Conservation (phyloP, 2,113 vertebrate genomes). For the Hyperopisus bebe region DNA sequence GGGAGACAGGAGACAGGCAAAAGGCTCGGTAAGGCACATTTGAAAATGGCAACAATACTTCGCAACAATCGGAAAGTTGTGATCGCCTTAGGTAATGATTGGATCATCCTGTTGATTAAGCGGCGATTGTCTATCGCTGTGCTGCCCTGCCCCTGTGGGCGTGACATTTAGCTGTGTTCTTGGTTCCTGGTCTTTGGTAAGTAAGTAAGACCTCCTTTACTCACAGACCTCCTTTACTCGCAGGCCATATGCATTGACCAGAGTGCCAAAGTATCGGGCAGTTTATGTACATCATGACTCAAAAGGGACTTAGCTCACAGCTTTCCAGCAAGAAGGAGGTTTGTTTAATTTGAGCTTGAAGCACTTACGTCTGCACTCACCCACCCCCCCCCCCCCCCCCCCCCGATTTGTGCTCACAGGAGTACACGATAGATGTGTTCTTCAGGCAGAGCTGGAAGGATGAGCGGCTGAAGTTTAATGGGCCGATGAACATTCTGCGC, state of each 20-base stretch:
- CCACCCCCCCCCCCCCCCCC: background rate
- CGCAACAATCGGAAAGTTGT: too few relatives aligned
- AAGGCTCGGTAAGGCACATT: too few relatives aligned
- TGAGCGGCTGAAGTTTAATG: constrained; percentile 87
- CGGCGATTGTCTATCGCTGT: too few relatives aligned
- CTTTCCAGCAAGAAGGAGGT: background rate
- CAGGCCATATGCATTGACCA: background rate
- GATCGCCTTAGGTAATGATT: too few relatives aligned
- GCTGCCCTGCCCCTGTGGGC: too few relatives aligned
- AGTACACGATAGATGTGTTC: constrained; percentile 98
- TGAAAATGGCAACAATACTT: too few relatives aligned
- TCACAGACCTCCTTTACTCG: background rate
- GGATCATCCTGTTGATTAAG: too few relatives aligned
- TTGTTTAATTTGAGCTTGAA: background rate
- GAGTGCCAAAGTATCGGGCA: background rate
- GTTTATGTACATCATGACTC: background rate
- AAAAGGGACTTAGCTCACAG: background rate
- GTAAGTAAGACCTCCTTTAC: too few relatives aligned
- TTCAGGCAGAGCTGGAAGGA: constrained; percentile 98
- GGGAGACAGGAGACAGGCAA: too few relatives aligned
- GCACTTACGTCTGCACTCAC: background rate
- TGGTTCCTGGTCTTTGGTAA: background rate
- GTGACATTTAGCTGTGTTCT: background rate
- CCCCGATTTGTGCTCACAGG: constrained; percentile 57
- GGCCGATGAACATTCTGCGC: constrained; percentile 93